Conservation (phyloP, 2,113 vertebrate genomes). For the Murina feae region DNA sequence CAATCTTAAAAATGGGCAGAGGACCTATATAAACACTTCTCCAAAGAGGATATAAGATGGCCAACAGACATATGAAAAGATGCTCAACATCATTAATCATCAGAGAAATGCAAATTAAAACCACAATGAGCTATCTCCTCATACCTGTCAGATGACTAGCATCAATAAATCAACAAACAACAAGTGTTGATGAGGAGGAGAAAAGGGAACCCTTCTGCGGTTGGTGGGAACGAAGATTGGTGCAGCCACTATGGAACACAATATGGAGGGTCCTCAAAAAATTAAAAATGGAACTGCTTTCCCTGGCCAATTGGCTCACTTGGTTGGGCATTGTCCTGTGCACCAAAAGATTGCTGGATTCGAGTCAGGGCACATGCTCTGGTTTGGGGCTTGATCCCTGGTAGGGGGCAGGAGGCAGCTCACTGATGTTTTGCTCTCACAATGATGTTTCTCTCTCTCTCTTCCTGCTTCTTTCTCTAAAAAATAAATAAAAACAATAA, state of each 20-base stretch:
- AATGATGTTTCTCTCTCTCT: no score
- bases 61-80: not conserved
- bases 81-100: not conserved
- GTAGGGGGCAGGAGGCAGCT: no score
- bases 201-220: not conserved
- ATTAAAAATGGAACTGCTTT: not conserved
- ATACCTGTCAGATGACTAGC: not conserved
- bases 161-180: not conserved
- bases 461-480: no score
- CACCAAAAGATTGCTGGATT: no score
- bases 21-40: not conserved
- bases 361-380: no score
- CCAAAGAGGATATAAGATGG: not conserved
- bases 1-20: not conserved
- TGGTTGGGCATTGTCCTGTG: no score
- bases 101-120: not conserved
- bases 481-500: no score
- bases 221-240: not conserved
- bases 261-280: not conserved
- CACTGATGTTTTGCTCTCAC: no score
- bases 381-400: no score
- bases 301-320: no score
- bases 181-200: not conserved
- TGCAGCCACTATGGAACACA: not conserved
- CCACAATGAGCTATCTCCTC: not conserved